Evolutionary conservation across 2,797 vertebrate species (phyloP), one percentile per base, ranked within the genome.

Genomic region (Schizopygopsis malacanthus): DNA sequence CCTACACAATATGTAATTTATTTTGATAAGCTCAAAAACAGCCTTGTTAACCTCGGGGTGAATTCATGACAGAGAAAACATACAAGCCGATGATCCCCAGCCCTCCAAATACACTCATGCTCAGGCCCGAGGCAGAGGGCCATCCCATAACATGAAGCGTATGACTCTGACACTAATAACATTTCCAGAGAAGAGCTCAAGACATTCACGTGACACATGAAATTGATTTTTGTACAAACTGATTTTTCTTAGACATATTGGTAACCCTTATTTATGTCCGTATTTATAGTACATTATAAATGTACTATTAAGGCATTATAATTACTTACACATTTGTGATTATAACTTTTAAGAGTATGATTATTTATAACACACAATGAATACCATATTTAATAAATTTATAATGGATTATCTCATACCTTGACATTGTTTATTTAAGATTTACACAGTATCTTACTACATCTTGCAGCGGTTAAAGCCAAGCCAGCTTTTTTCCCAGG

Each of bases 1-100:
- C 18, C 6, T 1, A 33, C 33, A 22, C 9, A 16, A 54, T 54
- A 9, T 20, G 7, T 4, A 16, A 63, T 63, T 43, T 63, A 61
- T 39, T n/a, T 39, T 25, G 43, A 52, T 79, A 56, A 72, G 39
- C 6, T 2, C 6, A 37, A 47, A 82, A 39, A 78, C 47, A 41
- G 54, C 5, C 39, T 59, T 69, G 37, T 76, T 75, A 76, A 83
- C 39, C 76, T 84, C 12, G n/a, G 71, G 25, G 9, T 45, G 41
- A 72, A 65, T 43, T 56, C 9, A 50, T 28, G 47, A 80, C 20
- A 52, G 16, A 22, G 8, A 43, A 33, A 15, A 81, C 15, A 20
- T 54, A n/a, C 9, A 83, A 63, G 20, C 9, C 2, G 12, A 59
- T 70, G 72, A n/a, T 22, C 25, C 4, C 33, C 52, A 45, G 11